phyloP scores from a whole-genome alignment of 2,888 invertebrate genomes.

The Diplolepis rosae region DNA sequence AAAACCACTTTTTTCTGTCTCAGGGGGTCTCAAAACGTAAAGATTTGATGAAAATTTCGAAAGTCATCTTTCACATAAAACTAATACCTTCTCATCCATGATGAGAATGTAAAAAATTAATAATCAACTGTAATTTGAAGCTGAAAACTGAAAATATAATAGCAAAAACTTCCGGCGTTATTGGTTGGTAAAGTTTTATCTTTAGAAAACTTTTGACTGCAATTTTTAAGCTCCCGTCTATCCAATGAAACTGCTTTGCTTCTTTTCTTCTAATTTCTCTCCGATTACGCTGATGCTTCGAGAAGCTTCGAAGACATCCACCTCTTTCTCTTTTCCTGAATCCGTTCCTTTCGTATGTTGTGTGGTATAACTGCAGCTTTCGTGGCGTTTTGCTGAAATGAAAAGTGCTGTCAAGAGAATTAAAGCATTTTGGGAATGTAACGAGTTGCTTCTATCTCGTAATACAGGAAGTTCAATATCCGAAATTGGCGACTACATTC shows the following conservation, averaged over 20 bases:
- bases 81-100: no score
- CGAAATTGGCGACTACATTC: background rate
- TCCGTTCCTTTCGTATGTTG: background rate
- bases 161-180: slow-evolving; percentile 59
- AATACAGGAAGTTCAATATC: background rate
- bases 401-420: background rate
- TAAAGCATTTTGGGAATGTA: slow-evolving; percentile 1
- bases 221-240: slow-evolving; percentile 57
- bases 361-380: background rate
- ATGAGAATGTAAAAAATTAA: background rate
- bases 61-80: no score
- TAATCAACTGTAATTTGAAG: slow-evolving; percentile 53
- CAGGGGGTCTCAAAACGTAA: no score
- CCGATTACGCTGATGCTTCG: background rate
- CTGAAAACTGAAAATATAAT: slow-evolving; percentile 56
- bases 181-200: slow-evolving; percentile 59
- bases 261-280: slow-evolving; percentile 12
- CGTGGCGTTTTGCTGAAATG: background rate
- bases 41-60: no score
- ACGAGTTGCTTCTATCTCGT: background rate
- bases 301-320: background rate
- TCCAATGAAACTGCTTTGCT: background rate
- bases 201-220: slow-evolving; percentile 52
- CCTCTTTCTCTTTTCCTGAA: background rate
- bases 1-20: no score